Base-by-base conservation (phyloP, 2,888 invertebrate genomes). In the Cheilosia variabilis region DNA sequence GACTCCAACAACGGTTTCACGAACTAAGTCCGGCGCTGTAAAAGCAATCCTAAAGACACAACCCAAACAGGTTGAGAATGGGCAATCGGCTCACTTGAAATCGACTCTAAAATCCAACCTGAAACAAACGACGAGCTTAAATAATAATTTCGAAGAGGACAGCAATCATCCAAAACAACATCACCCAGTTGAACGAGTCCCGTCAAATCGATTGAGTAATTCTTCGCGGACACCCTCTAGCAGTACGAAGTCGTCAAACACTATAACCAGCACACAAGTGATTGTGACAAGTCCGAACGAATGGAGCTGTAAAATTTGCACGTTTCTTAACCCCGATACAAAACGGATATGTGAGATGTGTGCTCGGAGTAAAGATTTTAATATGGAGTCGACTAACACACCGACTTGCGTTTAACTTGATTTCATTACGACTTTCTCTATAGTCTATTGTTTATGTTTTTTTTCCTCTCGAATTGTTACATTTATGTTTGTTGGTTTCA, bases 311-410 rank as follows among this genome's bases (percentile, higher is more conserved):
- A 92, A 92, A 9, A 93, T 93, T 52, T 96, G 96, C 91, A 96
- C 96, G 13, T 96, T 93, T 90, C 91, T 95, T 17, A 96, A 96
- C 91, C 91, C 93, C 0, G 89, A 92, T 2, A 89, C 91, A 0
- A 93, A 91, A 60, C 93, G 94, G 57, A 94, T 96, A 87, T 96
- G 96, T 90, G 95, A 95, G 87, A 95, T 96, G 93, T 96, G 96
- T 89, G 93, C 94, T 57, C 95, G 94, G 89, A 90, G 91, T 83
- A 91, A 90, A 88, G 92, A 92, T 83, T 92, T 91, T 63, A 90
- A 90, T 80, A 62, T 94, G 93, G 91, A 91, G 80, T 89, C 90
- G 53, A 89, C 90, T 62, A 92, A 91, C 75, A 89, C 90, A 50
- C 91, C 91, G 41, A 92, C 92, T 75, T 92, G 92, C 88, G 92